Conservation (phyloP, 1,140 invertebrate species). For the Heliothis subflexa region DNA sequence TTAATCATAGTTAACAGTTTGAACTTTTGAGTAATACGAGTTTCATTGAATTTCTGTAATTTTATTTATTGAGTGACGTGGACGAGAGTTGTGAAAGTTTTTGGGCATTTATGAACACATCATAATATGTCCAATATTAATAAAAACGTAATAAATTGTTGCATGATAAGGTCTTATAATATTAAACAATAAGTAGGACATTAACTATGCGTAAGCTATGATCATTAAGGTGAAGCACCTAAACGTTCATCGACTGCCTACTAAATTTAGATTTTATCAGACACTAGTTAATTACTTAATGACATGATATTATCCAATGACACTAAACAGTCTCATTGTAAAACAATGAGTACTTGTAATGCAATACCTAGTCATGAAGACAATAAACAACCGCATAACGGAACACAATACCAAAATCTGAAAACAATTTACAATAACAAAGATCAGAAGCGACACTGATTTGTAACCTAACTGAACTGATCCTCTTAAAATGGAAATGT, state of each 20-base stretch:
- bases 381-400: background rate
- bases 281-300: background rate
- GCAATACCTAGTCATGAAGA: constrained; percentile 1
- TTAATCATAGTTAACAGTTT: background rate
- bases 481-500: constrained; percentile 48
- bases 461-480: constrained; percentile 50
- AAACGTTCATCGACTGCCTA: too few relatives aligned
- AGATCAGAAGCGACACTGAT: constrained; percentile 55
- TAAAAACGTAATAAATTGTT: too few relatives aligned
- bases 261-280: background rate
- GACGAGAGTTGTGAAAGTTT: too few relatives aligned
- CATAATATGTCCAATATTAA: too few relatives aligned
- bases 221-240: too few relatives aligned
- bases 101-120: too few relatives aligned
- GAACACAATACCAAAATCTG: constrained; percentile 16
- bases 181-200: too few relatives aligned
- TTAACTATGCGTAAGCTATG: too few relatives aligned
- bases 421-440: constrained; percentile 41
- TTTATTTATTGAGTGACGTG: too few relatives aligned
- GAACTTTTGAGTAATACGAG: background rate
- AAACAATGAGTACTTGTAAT: background rate
- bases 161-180: too few relatives aligned
- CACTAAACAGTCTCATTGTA: background rate
- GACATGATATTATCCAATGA: background rate
- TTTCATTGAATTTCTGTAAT: too few relatives aligned